Percentiles rank a stretch among this genome's conserved stretches.
Evolutionary conservation across 2,113 vertebrate genomes (phyloP).

Genomic region (Cynocephalus volans): DNA sequence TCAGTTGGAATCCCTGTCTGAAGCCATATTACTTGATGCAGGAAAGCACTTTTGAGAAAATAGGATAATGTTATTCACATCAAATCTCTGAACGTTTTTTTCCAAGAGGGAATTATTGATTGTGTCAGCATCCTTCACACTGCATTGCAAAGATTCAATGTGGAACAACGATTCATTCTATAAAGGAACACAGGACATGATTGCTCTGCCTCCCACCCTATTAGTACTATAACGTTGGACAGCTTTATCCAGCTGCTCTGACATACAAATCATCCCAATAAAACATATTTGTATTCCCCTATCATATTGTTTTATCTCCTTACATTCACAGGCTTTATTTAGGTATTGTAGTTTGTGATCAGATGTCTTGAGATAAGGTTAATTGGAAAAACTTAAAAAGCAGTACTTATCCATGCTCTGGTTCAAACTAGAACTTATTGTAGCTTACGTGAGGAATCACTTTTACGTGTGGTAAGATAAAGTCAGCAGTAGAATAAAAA

Average conservation of each 20-base stretch:
- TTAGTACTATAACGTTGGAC: constrained; percentile 64
- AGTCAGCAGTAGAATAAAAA: constrained; percentile 15
- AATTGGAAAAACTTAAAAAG: constrained; percentile 77
- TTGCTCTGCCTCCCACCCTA: constrained; percentile 62
- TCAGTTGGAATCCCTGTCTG: constrained; percentile 79
- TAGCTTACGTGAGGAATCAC: neutral
- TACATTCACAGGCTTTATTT: constrained; percentile 72
- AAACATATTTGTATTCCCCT: constrained; percentile 62
- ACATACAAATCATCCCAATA: constrained; percentile 62
- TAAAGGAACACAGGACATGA: constrained; percentile 70
- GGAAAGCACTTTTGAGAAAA: constrained; percentile 81
- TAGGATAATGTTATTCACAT: constrained; percentile 83
- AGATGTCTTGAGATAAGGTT: constrained; percentile 69
- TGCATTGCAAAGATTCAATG: constrained; percentile 70
- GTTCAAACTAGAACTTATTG: constrained; percentile 46
- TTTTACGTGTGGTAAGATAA: constrained; percentile 30
- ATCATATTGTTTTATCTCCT: constrained; percentile 66
- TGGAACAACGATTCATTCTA: constrained; percentile 68
- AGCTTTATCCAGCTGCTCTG: constrained; percentile 64
- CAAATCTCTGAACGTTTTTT: constrained; percentile 81
- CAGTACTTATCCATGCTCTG: neutral
- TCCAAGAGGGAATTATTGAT: constrained; percentile 75
- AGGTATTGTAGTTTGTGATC: constrained; percentile 55
- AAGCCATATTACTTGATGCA: constrained; percentile 39
- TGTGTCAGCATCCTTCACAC: constrained; percentile 81